A percentile compares a stretch with the other conserved stretches of the same genome.
These are phyloP conservation scores for Hepsetus odoe DNA, from an alignment of 2,113 vertebrate species.

Conservation along the genomic window DNA sequence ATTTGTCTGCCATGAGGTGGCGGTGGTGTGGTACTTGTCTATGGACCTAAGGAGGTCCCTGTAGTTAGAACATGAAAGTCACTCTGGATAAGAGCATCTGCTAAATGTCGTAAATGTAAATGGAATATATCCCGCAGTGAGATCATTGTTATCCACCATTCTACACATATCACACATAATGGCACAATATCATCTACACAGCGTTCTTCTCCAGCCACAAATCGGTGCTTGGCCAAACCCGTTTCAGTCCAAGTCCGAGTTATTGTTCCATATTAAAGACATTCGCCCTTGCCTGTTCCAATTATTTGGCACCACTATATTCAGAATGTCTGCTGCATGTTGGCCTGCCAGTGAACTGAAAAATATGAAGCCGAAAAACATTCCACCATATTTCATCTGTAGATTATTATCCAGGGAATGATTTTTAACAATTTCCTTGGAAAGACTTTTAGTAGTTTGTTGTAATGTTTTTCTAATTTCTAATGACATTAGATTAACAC, in stretches of 20 bases:
- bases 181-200: not conserved
- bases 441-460: not conserved
- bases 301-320: not conserved
- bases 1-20: no score
- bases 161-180: not conserved
- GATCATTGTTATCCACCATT: not conserved
- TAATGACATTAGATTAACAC: no score
- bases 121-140: not conserved
- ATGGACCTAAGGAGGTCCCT: no score
- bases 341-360: not conserved
- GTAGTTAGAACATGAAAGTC: no score
- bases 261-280: not conserved
- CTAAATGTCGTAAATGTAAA: no score
- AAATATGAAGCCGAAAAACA: not conserved
- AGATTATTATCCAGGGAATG: not conserved
- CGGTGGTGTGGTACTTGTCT: no score
- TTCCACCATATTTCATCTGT: not conserved
- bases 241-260: not conserved
- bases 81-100: no score
- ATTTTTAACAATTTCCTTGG: constrained; percentile 1
- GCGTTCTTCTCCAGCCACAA: not conserved
- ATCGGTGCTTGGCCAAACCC: not conserved
- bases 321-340: not conserved
- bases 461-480: not conserved
- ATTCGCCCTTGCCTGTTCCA: not conserved